Evolutionary conservation across 2,113 vertebrate genomes (phyloP), one percentile per base, ranked within the genome.

Genomic region (Cranoglanis bouderius): DNA sequence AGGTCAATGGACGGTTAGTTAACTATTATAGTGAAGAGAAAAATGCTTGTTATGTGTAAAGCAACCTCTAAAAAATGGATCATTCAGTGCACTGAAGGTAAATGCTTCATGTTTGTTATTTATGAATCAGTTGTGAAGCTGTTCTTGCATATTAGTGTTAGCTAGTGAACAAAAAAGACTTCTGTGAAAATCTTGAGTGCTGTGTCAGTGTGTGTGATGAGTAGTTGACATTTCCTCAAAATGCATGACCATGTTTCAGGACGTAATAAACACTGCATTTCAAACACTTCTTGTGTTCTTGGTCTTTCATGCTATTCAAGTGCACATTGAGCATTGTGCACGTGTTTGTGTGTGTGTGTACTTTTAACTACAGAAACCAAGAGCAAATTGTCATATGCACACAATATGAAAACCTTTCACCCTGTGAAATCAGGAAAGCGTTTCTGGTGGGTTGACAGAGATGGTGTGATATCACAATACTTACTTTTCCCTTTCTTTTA

Each of bases 191-290:
- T 29, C 19, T 6, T 55, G 5, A 46, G 40, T 51, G 61, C 63
- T 81, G 29, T 85, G 32, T 81, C 46, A 51, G 57, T 80, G 53
- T 80, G 57, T 80, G 53, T 80, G 61, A 57, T 26, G 18, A 72
- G 21, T 43, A 72, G 63, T 21, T 21, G 55, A 49, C 38, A 32
- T 83, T 88, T 85, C 82, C 88, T 88, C 24, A 78, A 65, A 88
- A 85, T 67, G 72, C 57, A 65, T 80, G 74, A 85, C 57, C 55
- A 67, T 70, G 74, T 80, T 85, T 81, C 77, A 81, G 83, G 75
- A 89, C 81, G 74, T 89, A 85, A 85, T 89, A 89, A 89, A 90
- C 46, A 57, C 70, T 84, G 51, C 40, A 72, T 85, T 72, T 65
- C 13, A 1, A 35, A 72, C n/a, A 32, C 12, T 75, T 21, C 12